These are phyloP conservation scores for Spisula subtruncata DNA, from an alignment of 2,888 invertebrate genomes.

Conservation along the genomic window DNA sequence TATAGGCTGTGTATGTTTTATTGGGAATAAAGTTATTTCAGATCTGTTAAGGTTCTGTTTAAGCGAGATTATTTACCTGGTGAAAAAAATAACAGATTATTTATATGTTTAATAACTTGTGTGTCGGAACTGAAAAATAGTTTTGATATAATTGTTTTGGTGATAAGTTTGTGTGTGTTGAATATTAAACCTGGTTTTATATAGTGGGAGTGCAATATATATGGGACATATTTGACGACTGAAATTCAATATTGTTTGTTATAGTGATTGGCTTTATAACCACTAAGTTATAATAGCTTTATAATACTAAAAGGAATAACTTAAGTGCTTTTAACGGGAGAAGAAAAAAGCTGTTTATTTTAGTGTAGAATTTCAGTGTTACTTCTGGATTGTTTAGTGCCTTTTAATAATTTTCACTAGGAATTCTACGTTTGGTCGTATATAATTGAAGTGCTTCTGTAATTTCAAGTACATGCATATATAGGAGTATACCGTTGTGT, in stretches of 20 bases:
- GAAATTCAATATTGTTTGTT: conserved; percentile 22
- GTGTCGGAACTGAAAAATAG: conserved; percentile 1
- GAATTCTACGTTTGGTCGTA: not conserved
- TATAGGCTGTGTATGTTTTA: conserved; percentile 36
- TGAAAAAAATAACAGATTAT: conserved; percentile 24
- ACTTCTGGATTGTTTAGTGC: not conserved
- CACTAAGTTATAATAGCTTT: not conserved
- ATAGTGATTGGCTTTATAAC: conserved; percentile 13
- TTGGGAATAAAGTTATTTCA: conserved; percentile 41
- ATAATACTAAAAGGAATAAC: not conserved
- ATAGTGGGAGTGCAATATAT: conserved; percentile 26
- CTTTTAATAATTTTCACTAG: not conserved
- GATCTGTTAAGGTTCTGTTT: conserved; percentile 38
- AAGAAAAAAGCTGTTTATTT: not conserved
- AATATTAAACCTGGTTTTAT: not conserved
- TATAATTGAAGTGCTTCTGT: not conserved
- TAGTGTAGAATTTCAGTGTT: not conserved
- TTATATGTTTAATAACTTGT: conserved; percentile 18
- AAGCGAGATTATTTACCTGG: conserved; percentile 35
- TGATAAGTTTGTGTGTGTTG: not conserved
- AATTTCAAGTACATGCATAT: not conserved
- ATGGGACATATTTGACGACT: not conserved
- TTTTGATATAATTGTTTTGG: not conserved
- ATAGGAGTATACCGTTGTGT: not conserved
- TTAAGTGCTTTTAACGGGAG: not conserved